Base-by-base conservation (phyloP, 2,113 vertebrate species). In the Columbina picui region DNA sequence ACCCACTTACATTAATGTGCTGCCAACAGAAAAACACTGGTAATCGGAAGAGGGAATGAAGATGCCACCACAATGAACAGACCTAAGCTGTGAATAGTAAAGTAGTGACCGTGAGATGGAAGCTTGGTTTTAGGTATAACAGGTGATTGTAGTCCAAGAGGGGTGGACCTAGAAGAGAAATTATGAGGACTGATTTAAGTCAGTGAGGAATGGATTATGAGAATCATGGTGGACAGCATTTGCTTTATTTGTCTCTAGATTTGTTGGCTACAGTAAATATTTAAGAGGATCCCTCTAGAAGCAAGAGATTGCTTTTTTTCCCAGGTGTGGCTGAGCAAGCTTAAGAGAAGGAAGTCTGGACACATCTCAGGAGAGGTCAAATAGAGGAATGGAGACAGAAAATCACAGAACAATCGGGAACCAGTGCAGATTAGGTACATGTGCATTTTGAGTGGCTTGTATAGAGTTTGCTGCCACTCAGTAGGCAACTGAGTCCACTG, bases 251-350 rank as follows among this genome's bases (percentile, higher is more conserved):
- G 25, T 73, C n/a, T 57, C 19, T 52, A 11, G 38, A 49, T 68
- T 59, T 32, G 10, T 43, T 55, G 4, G 5, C 6, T 68, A 6
- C 5, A 64, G 38, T 20, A 64, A 82, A 60, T 45, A 53, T 34
- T 78, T 85, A 17, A 64, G 7, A 36, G 3, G 14, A 50, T 85
- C 60, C 21, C 29, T 55, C 70, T 11, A 60, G 25, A 55, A 13
- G 6, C 0, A 0, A 5, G 1, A 27, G 30, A 49, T 29, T 64
- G 13, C 9, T 82, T 5, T 73, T 68, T 84, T 64, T 34, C 32
- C 27, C 50, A 64, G 9, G 29, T 78, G 38, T 39, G 50, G 5
- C 63, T n/a, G 43, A 63, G 38, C 43, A 75, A 55, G 14, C 8
- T 56, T 65, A 65, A 75, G 22, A 50, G 41, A 57, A 84, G 21